These are phyloP conservation scores for Aethes cnicana DNA, from an alignment of 2,888 invertebrate genomes.

Conservation along the genomic window DNA sequence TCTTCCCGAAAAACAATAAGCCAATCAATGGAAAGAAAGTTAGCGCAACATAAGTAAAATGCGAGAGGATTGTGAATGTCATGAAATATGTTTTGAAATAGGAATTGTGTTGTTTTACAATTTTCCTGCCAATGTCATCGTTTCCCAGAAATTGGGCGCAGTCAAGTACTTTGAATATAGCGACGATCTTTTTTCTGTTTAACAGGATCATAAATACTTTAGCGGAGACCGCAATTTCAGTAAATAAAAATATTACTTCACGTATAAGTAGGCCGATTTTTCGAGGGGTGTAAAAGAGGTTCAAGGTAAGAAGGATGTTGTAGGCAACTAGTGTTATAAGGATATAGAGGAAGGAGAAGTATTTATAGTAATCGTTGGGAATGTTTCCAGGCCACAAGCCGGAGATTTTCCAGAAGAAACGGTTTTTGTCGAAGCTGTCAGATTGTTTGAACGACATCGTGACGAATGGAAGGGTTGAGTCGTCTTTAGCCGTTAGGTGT, in stretches of 20 bases:
- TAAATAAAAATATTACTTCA: constrained; percentile 54
- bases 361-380: constrained; percentile 50
- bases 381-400: constrained; percentile 56
- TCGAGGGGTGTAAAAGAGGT: constrained; percentile 55
- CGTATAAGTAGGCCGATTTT: constrained; percentile 57
- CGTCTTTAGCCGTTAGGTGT: no score
- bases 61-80: constrained; percentile 41
- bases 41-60: constrained; percentile 46
- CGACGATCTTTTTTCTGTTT: constrained; percentile 50
- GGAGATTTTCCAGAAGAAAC: constrained; percentile 52
- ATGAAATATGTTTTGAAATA: constrained; percentile 49
- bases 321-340: constrained; percentile 48
- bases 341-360: constrained; percentile 51
- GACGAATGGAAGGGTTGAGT: constrained; percentile 8
- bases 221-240: constrained; percentile 37
- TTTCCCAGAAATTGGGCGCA: constrained; percentile 51
- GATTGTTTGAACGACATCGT: constrained; percentile 41
- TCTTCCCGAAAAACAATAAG: constrained; percentile 44
- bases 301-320: constrained; percentile 55
- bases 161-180: constrained; percentile 54
- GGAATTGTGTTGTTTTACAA: constrained; percentile 42
- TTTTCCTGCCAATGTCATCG: constrained; percentile 43
- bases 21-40: constrained; percentile 49
- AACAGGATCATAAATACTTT: constrained; percentile 59
- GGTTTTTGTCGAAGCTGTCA: constrained; percentile 51